These are phyloP conservation scores for Ceratina australensis DNA, from an alignment of 1,140 invertebrate species.

Conservation along the genomic window DNA sequence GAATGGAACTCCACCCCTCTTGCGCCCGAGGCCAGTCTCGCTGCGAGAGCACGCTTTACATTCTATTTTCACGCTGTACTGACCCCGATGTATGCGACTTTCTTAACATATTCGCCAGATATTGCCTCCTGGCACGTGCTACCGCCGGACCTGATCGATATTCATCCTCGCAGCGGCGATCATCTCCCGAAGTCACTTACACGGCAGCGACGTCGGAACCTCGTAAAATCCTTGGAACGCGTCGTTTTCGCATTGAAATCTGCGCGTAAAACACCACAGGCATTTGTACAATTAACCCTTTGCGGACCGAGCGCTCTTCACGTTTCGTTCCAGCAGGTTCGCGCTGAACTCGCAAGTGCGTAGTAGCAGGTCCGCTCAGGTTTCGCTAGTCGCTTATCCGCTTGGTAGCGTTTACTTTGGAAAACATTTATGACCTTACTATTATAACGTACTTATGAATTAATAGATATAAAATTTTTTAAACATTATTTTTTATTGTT, in stretches of 20 bases:
- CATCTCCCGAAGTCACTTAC: slow-evolving; percentile 37
- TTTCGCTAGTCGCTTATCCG: slow-evolving; percentile 33
- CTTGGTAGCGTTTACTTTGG: slow-evolving; percentile 40
- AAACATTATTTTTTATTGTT: slow-evolving; percentile 33
- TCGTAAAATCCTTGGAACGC: background rate
- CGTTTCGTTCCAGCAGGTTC: background rate
- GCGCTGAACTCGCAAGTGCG: slow-evolving; percentile 34
- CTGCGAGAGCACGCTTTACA: slow-evolving; percentile 71
- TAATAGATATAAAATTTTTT: slow-evolving; percentile 30
- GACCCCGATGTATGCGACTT: slow-evolving; percentile 77
- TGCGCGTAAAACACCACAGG: background rate
- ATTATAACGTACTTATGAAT: slow-evolving; percentile 36
- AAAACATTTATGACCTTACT: slow-evolving; percentile 38
- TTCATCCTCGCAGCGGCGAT: slow-evolving; percentile 58
- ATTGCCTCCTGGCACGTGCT: slow-evolving; percentile 74
- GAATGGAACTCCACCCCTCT: slow-evolving; percentile 55
- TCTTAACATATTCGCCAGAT: slow-evolving; percentile 73
- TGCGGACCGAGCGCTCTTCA: no score
- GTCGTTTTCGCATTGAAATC: background rate
- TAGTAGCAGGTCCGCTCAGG: slow-evolving; percentile 26
- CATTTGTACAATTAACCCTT: no score
- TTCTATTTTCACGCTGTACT: slow-evolving; percentile 79
- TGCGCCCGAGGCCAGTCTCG: slow-evolving; percentile 61
- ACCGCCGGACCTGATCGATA: slow-evolving; percentile 62
- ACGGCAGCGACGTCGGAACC: background rate